A percentile compares a stretch with the other conserved stretches of the same genome.
Conservation (phyloP, 2,113 vertebrate species). For the Sinocyclocheilus grahami region DNA sequence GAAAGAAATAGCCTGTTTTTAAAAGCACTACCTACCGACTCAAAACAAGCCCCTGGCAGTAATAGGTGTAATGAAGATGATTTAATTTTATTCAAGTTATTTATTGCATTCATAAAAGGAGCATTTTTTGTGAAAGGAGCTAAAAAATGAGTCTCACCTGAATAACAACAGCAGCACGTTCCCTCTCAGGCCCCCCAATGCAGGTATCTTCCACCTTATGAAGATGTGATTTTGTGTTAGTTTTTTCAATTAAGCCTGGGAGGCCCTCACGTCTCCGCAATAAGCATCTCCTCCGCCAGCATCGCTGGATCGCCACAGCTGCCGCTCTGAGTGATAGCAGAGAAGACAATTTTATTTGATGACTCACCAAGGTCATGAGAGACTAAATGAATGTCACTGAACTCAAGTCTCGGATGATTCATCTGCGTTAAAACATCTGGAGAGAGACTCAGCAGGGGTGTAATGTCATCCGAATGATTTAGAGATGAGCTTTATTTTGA, state of each 20-base stretch:
- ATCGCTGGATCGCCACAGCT: slow-evolving; percentile 74
- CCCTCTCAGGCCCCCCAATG: slow-evolving; percentile 35
- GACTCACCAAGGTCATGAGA: slow-evolving; percentile 25
- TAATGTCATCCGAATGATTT: slow-evolving; percentile 57
- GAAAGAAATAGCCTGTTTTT: slow-evolving; percentile 62
- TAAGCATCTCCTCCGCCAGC: slow-evolving; percentile 66
- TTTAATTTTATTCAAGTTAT: slow-evolving; percentile 48
- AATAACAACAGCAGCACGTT: slow-evolving; percentile 82
- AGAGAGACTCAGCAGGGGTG: slow-evolving; percentile 49
- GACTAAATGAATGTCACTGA: slow-evolving; percentile 29
- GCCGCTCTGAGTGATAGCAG: slow-evolving; percentile 66
- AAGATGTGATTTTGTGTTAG: slow-evolving; percentile 63
- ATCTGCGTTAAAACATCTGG: slow-evolving; percentile 67
- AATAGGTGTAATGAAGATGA: slow-evolving; percentile 48
- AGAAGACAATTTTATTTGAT: slow-evolving; percentile 44
- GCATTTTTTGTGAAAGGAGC: background rate
- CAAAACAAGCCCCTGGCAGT: slow-evolving; percentile 45
- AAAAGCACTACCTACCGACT: slow-evolving; percentile 41
- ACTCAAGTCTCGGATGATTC: slow-evolving; percentile 55
- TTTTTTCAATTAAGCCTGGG: slow-evolving; percentile 59
- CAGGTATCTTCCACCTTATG: slow-evolving; percentile 31
- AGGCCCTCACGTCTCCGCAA: slow-evolving; percentile 62
- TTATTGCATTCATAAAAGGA: slow-evolving; percentile 42
- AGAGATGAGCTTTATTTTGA: slow-evolving; percentile 54
- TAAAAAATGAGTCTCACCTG: slow-evolving; percentile 79